A percentile compares a stretch with the other conserved stretches of the same genome.
Evolutionary conservation across 30 jellyfish, hydroid and myxozoan genomes (phyloP).

Genomic region (Turritopsis rubra): DNA sequence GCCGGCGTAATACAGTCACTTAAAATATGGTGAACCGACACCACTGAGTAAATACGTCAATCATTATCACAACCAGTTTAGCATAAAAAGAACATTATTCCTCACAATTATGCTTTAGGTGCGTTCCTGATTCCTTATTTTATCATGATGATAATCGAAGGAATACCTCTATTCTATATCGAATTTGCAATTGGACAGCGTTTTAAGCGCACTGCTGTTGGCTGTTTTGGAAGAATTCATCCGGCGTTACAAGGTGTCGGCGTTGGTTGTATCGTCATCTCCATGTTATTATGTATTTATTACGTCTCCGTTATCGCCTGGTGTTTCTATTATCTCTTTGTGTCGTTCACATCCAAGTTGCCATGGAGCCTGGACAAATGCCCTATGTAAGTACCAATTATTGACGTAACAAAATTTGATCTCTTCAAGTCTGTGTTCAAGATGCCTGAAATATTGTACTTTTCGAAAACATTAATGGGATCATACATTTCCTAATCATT

Average conservation of each 20-base stretch:
- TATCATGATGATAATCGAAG: constrained; percentile 90
- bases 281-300: constrained; percentile 74
- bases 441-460: no score
- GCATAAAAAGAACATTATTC: neutral
- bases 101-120: constrained; percentile 32
- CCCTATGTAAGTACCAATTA: constrained; percentile 36
- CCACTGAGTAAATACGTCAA: no score
- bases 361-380: constrained; percentile 72
- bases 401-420: no score
- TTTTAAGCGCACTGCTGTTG: constrained; percentile 66
- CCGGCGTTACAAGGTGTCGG: constrained; percentile 87
- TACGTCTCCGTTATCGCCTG: constrained; percentile 80
- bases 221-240: constrained; percentile 72
- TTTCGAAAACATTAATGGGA: no score
- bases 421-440: no score
- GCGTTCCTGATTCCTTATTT: constrained; percentile 80
- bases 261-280: constrained; percentile 63
- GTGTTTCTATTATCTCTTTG: constrained; percentile 72
- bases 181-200: constrained; percentile 94
- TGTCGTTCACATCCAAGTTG: constrained; percentile 58
- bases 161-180: constrained; percentile 77
- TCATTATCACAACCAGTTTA: no score
- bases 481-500: no score
- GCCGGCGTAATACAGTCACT: no score
- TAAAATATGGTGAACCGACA: no score